Evolutionary conservation across 2,888 invertebrate species (phyloP).

Genomic region (Leptarthrus brevirostris): DNA sequence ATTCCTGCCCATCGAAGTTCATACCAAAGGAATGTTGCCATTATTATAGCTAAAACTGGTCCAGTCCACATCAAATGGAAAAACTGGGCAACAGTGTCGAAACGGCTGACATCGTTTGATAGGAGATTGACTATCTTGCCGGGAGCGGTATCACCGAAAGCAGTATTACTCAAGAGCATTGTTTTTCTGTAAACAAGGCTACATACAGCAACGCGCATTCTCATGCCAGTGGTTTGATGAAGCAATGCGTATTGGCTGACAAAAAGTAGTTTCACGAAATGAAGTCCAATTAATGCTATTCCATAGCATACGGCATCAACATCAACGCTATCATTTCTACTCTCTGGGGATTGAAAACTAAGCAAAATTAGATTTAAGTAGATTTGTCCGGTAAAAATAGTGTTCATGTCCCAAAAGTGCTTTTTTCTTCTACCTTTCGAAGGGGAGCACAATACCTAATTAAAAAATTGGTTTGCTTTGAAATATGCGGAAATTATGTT

Average conservation of each 20-base stretch:
- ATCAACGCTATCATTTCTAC: neutral
- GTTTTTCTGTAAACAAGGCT: conserved; percentile 89
- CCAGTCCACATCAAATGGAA: conserved; percentile 86
- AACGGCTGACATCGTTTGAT: conserved; percentile 88
- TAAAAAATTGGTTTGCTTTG: too few species aligned
- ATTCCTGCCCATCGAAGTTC: conserved; percentile 76
- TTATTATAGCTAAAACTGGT: conserved; percentile 74
- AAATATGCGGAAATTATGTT: too few species aligned
- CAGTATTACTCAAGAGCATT: conserved; percentile 73
- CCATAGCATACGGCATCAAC: neutral
- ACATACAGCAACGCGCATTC: conserved; percentile 82
- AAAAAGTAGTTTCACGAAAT: conserved; percentile 57
- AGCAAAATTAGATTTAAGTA: neutral
- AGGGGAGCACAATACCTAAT: too few species aligned
- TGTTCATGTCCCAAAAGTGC: neutral
- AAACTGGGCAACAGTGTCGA: conserved; percentile 80
- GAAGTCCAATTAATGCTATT: neutral
- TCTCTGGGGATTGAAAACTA: conserved; percentile 4
- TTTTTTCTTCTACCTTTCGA: too few species aligned
- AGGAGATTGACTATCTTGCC: conserved; percentile 90
- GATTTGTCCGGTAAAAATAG: neutral
- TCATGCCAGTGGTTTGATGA: conserved; percentile 83
- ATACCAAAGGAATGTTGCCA: conserved; percentile 76
- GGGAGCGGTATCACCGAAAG: conserved; percentile 84
- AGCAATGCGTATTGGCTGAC: conserved; percentile 76